Evolutionary conservation across 53 echinoderm and acorn worm species (phyloP).

Genomic region (Luidia sarsii): DNA sequence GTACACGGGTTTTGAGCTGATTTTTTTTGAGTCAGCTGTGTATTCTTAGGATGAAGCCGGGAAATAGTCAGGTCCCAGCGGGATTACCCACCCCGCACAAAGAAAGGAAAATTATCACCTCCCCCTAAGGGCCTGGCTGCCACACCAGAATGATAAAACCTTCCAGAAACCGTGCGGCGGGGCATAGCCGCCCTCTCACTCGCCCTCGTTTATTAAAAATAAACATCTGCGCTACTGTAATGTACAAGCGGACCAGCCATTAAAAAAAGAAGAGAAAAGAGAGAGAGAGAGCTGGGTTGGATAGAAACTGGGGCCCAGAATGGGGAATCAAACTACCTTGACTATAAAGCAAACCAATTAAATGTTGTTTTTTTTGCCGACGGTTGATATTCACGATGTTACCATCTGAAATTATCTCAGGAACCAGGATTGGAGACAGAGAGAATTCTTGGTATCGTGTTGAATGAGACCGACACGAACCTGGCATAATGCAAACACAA

Average conservation of each 20-base stretch:
- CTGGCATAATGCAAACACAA: too few relatives aligned
- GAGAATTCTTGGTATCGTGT: too few relatives aligned
- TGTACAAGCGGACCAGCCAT: slow-evolving; percentile 46
- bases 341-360: slow-evolving; percentile 64
- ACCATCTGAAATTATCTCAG: slow-evolving; percentile 7
- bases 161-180: slow-evolving; percentile 58
- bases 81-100: slow-evolving; percentile 70
- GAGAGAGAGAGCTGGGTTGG: not conserved
- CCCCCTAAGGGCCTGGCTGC: slow-evolving; percentile 61
- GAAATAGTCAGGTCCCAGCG: slow-evolving; percentile 61
- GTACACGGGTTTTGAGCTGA: slow-evolving; percentile 85
- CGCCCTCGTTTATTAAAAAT: slow-evolving; percentile 70
- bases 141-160: slow-evolving; percentile 62
- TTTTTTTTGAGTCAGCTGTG: slow-evolving; percentile 71
- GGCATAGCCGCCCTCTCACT: slow-evolving; percentile 42
- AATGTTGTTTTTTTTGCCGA: slow-evolving; percentile 40
- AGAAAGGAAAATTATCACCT: slow-evolving; percentile 72
- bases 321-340: slow-evolving; percentile 20
- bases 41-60: slow-evolving; percentile 56
- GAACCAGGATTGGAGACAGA: too few relatives aligned
- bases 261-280: slow-evolving; percentile 27
- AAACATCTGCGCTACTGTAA: slow-evolving; percentile 71
- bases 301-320: slow-evolving; percentile 10
- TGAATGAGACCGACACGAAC: slow-evolving; percentile 40
- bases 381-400: slow-evolving; percentile 17